A percentile compares a stretch with the other conserved stretches of the same genome.
phyloP scores from a whole-genome alignment of 2,888 invertebrate genomes.

The Pyrrhia umbra region DNA sequence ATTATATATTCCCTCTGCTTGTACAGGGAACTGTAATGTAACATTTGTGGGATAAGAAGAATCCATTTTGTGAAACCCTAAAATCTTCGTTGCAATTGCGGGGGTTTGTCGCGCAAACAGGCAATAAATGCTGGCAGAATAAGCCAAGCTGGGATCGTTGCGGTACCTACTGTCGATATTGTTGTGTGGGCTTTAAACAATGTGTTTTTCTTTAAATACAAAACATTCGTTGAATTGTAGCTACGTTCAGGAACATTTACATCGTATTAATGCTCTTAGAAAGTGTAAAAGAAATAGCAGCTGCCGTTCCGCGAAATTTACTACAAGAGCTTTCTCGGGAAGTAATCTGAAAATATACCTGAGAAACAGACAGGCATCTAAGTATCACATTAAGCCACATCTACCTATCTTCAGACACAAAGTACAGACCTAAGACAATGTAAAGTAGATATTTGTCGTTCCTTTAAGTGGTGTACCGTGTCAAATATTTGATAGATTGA shows the following conservation, averaged over 20 bases:
- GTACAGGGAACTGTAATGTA: constrained; percentile 64
- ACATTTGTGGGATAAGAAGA: constrained; percentile 75
- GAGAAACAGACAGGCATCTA: constrained; percentile 10
- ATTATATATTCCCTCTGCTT: constrained; percentile 73
- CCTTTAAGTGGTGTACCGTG: constrained; percentile 16
- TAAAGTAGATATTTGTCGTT: constrained; percentile 14
- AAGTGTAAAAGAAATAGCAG: constrained; percentile 17
- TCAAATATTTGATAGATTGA: constrained; percentile 6
- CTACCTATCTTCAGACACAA: neutral
- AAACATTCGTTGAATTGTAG: constrained; percentile 28
- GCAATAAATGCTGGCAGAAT: constrained; percentile 77
- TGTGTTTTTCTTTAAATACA: constrained; percentile 59
- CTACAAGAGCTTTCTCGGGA: constrained; percentile 12
- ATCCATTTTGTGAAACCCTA: constrained; percentile 77
- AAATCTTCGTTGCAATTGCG: constrained; percentile 78
- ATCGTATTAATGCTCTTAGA: constrained; percentile 29
- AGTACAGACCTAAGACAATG: neutral
- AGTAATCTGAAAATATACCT: constrained; percentile 26
- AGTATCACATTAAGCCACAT: constrained; percentile 5
- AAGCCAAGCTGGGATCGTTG: constrained; percentile 72
- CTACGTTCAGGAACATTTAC: constrained; percentile 19
- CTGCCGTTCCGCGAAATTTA: constrained; percentile 8
- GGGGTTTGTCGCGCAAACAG: constrained; percentile 76
- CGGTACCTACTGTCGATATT: constrained; percentile 71
- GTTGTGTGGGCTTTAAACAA: constrained; percentile 64